Base-by-base conservation (phyloP, 2,888 invertebrate genomes). In the Melinaea menophilus region DNA sequence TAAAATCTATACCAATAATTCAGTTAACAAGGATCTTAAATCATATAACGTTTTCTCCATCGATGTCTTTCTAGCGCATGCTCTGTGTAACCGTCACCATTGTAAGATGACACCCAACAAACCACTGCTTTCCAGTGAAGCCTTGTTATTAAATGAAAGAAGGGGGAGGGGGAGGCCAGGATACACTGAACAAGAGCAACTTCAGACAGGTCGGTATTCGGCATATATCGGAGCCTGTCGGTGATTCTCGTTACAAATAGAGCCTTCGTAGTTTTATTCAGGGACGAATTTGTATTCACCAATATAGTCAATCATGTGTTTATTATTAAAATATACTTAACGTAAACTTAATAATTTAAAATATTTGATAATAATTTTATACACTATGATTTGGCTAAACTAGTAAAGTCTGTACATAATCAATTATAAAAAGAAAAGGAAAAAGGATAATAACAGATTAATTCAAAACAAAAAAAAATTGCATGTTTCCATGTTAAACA, bases 1-100 rank as follows among this genome's bases (percentile, higher is more conserved):
- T 22, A 22, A 48, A 54, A 33, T 45, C 9, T 11, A 37, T 62
- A 51, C 56, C 55, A 34, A 56, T 67, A 64, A 69, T 59, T 66
- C 59, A 59, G 56, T 67, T 61, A 57, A 58, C 60, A 63, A 62
- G 58, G 63, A 58, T 67, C 64, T 70, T 64, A 64, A 65, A 73
- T 70, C 65, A 63, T 62, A 70, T 70, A 67, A 65, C 61, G 62
- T 63, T 63, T 58, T 66, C 69, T 65, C 71, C 74, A 75, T 79
- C 74, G 76, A 78, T 72, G 75, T 71, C 66, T 69, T 68, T 47
- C 70, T 56, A 65, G 81, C 83, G 84, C 85, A 84, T 82, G 85
- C 80, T 68, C 77, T 57, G 66, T 69, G 58, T 37, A 46, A 61
- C 54, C 5, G 13, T 22, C 59, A 72, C 83, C 81, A 79, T 57